Evolutionary conservation across 2,797 vertebrate species (phyloP).

Genomic region (Microctenopoma steveboyesi): DNA sequence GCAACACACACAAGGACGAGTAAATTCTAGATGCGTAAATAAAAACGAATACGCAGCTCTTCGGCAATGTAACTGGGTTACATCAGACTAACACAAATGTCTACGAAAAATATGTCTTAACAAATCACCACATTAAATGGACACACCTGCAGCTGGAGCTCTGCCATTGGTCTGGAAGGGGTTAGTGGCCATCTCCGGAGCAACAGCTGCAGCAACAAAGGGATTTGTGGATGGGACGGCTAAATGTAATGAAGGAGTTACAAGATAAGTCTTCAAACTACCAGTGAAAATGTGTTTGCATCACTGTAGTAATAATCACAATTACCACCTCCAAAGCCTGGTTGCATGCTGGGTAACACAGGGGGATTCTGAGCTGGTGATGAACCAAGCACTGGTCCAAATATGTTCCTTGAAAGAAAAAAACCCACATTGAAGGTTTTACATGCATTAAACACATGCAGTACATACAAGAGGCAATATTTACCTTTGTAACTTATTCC

Average conservation of each 20-base stretch:
- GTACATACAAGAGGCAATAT: neutral
- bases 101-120: neutral
- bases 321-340: conserved; percentile 90
- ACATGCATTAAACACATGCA: neutral
- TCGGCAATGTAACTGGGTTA: conserved; percentile 56
- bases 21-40: conserved; percentile 48
- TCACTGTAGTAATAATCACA: conserved; percentile 10
- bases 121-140: neutral
- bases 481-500: neutral
- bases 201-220: conserved; percentile 90
- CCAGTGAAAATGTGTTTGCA: neutral
- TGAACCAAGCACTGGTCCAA: conserved; percentile 90
- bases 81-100: conserved; percentile 42
- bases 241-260: conserved; percentile 61
- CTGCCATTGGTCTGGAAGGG: conserved; percentile 95
- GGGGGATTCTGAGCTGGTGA: conserved; percentile 88
- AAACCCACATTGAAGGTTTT: neutral
- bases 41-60: conserved; percentile 43
- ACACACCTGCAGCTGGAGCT: conserved; percentile 83
- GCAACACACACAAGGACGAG: conserved; percentile 43
- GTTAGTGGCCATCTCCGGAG: conserved; percentile 93
- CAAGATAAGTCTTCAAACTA: conserved; percentile 7
- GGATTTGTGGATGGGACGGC: conserved; percentile 94
- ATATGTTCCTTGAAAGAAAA: conserved; percentile 84
- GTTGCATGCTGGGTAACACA: conserved; percentile 88